A percentile compares a stretch with the other conserved stretches of the same genome.
phyloP scores from a whole-genome alignment of 2,888 invertebrate species.

The Dasypogon diadema region DNA sequence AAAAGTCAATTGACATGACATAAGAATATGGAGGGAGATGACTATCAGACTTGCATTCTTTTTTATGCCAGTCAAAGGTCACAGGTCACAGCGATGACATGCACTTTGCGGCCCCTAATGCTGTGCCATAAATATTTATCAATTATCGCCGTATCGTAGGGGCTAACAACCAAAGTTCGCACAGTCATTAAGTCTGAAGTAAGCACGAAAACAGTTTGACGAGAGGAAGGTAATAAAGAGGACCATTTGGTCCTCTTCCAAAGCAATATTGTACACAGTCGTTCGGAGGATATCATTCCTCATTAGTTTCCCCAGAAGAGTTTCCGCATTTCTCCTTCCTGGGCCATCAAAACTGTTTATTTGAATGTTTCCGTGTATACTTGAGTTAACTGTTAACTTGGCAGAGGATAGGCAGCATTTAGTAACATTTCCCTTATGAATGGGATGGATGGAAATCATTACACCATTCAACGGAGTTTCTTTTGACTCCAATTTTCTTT shows the following conservation, averaged over 20 bases:
- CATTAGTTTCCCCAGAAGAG: constrained; percentile 37
- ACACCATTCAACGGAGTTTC: neutral
- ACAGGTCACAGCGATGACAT: no score
- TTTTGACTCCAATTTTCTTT: constrained; percentile 14
- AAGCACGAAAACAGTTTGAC: neutral
- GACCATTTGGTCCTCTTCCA: constrained; percentile 44
- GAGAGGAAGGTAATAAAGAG: constrained; percentile 7
- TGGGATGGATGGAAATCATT: constrained; percentile 6
- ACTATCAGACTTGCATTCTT: no score
- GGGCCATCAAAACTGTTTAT: constrained; percentile 37
- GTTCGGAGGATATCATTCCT: constrained; percentile 44
- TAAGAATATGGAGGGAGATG: no score
- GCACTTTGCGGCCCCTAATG: no score
- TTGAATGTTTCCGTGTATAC: constrained; percentile 43
- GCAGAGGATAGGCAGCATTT: constrained; percentile 3
- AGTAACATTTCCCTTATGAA: neutral
- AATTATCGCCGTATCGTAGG: no score
- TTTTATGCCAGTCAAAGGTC: no score
- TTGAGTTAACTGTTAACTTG: constrained; percentile 34
- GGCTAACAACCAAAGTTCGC: neutral
- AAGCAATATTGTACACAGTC: constrained; percentile 39
- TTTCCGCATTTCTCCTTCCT: constrained; percentile 35
- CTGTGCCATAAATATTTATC: no score
- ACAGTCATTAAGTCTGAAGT: neutral
- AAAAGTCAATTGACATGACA: no score